Base-by-base conservation (phyloP, 1,140 invertebrate genomes). In the Doryteuthis pealeii region DNA sequence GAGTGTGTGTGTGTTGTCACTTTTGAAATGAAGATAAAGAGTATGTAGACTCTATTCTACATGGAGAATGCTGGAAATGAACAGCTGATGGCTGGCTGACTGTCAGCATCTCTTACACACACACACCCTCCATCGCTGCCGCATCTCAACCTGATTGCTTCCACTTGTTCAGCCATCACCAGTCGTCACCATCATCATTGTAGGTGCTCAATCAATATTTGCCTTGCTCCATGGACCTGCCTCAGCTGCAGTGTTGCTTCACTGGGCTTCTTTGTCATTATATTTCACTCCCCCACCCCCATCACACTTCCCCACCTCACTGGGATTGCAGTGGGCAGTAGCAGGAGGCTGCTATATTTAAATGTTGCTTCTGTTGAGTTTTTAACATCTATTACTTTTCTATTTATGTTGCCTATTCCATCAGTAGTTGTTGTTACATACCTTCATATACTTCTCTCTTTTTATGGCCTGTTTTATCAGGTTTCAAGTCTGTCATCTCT, bases 101-200 rank as follows among this genome's bases (percentile, higher is more conserved):
- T 14, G 14, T 28, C 49, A n/a, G 12, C 40, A 10, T 32, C 71
- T 72, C 22, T 45, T 28, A 1, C 15, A 26, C 58, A 12, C 49
- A 14, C 49, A 14, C 58, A 26, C 4, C 28, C 15, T 30, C 58
- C 58, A 12, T 54, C 49, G 12, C 49, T n/a, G 12, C 49, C n/a
- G 49, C 49, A n/a, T 14, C 49, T n/a, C 95, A 96, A 84, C 91
- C 94, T 77, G 58, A 26, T 62, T 3, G 22, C 15, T 4, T 30
- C 58, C 58, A 26, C 58, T 62, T 30, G 22, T 30, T 62, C 58
- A 14, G 12, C 49, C 49, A 5, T 15, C 58, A 30, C 58, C 22
- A 62, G 22, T 15, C 2, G 15, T 62, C 58, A 26, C 5, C 58
- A 26, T n/a, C 40, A n/a, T 12, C 15, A 5, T 26, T n/a, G 2